These are phyloP conservation scores for Trypoxylus dichotomus DNA, from an alignment of 1,140 invertebrate species.

Conservation along the genomic window DNA sequence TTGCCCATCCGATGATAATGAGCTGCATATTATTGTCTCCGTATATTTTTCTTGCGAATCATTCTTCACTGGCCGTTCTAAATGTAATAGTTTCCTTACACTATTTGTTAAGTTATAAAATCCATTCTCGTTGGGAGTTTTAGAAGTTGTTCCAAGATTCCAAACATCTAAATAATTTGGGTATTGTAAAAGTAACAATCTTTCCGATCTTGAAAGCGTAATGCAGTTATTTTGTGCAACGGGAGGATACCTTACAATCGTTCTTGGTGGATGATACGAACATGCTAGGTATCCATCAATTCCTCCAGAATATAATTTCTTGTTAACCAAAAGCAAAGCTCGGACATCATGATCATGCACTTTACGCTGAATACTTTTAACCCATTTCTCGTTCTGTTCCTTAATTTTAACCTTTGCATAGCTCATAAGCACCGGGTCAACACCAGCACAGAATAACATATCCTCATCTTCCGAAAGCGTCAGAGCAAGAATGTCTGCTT, in stretches of 20 bases:
- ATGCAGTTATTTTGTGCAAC: conserved; percentile 65
- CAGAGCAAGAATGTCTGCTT: conserved; percentile 76
- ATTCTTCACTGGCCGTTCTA: conserved; percentile 50
- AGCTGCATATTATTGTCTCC: conserved; percentile 66
- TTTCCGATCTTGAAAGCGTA: conserved; percentile 60
- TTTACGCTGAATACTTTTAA: conserved; percentile 74
- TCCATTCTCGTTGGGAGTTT: conserved; percentile 41
- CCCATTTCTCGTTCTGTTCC: conserved; percentile 69
- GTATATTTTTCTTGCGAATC: conserved; percentile 58
- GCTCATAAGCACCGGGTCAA: conserved; percentile 76
- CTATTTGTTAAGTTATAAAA: conserved; percentile 51
- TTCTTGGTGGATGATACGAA: conserved; percentile 65
- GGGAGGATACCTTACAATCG: conserved; percentile 71
- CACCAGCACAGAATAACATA: conserved; percentile 75
- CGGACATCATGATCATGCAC: conserved; percentile 86
- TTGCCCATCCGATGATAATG: conserved; percentile 68
- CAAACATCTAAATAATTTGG: conserved; percentile 66
- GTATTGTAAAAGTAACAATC: conserved; percentile 68
- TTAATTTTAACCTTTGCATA: conserved; percentile 67
- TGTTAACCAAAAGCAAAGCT: conserved; percentile 64
- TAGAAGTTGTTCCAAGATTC: conserved; percentile 48
- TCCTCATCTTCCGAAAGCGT: conserved; percentile 71
- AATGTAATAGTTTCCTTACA: conserved; percentile 67
- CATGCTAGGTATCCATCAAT: conserved; percentile 75
- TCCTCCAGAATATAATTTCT: conserved; percentile 76